These are phyloP conservation scores for Ia io DNA, from an alignment of 2,113 vertebrate genomes.

Conservation along the genomic window DNA sequence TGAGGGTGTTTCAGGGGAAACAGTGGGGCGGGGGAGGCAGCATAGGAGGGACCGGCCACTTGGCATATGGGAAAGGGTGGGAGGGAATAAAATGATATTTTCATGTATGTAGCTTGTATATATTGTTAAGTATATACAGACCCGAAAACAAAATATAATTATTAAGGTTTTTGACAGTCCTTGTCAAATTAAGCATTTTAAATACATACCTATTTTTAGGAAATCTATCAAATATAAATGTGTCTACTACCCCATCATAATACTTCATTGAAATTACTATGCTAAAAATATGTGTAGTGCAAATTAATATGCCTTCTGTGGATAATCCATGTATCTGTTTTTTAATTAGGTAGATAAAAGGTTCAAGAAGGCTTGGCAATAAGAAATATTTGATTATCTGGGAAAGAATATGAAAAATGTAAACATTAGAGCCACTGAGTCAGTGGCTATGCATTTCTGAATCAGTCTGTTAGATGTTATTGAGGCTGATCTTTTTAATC, in stretches of 20 bases:
- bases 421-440: neutral
- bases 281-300: neutral
- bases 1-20: too few relatives aligned
- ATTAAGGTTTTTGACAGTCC: neutral
- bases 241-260: neutral
- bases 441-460: neutral
- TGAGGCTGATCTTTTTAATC: neutral
- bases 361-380: neutral
- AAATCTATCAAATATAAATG: neutral
- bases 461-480: neutral
- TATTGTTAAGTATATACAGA: neutral
- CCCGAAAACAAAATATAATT: neutral
- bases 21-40: neutral
- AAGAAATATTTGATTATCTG: neutral
- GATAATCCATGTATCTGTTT: neutral
- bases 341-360: neutral
- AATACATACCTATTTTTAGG: neutral
- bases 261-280: neutral
- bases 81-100: neutral
- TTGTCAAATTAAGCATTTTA: conserved; percentile 8
- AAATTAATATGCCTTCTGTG: neutral
- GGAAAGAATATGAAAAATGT: neutral
- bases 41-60: neutral
- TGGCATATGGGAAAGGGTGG: rapidly evolving
- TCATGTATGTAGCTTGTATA: neutral